Percentiles rank a stretch among this genome's conserved stretches.
Conservation (phyloP, 2,888 invertebrate species). For the Elmis aenea region DNA sequence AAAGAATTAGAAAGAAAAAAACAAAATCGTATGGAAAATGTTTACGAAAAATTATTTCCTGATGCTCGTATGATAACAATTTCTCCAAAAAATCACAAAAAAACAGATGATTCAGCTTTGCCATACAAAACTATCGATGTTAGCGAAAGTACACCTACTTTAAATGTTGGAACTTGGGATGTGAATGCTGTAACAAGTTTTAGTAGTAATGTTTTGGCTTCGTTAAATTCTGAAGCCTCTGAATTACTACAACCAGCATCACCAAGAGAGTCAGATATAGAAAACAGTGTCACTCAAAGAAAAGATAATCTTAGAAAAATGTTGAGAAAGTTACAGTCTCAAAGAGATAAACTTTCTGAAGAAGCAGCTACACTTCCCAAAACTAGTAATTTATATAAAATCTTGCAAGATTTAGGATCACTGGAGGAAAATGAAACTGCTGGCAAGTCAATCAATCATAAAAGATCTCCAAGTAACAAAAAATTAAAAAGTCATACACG, state of each 20-base stretch:
- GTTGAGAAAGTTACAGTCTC: constrained; percentile 38
- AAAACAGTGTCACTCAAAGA: constrained; percentile 1
- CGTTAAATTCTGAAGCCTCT: not conserved
- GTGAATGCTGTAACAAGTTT: constrained; percentile 3
- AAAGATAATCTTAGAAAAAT: constrained; percentile 36
- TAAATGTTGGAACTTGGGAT: constrained; percentile 27
- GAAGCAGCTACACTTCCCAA: constrained; percentile 37
- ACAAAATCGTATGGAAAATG: constrained; percentile 52
- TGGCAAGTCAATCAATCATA: constrained; percentile 8
- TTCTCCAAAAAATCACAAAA: constrained; percentile 26
- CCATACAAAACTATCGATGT: constrained; percentile 21
- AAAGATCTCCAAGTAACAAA: constrained; percentile 5
- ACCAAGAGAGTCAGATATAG: not conserved
- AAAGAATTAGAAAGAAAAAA: constrained; percentile 44
- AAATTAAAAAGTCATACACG: not conserved
- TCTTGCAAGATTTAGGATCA: no score
- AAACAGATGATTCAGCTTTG: not conserved
- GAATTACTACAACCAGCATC: no score
- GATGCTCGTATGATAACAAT: constrained; percentile 36
- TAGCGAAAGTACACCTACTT: constrained; percentile 9
- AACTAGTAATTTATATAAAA: constrained; percentile 31
- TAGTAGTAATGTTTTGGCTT: not conserved
- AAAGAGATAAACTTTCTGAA: constrained; percentile 40
- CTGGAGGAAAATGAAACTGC: no score
- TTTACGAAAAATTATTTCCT: constrained; percentile 45